These are phyloP conservation scores for Pseudopodoces humilis DNA, from an alignment of 2,113 vertebrate genomes.

Conservation along the genomic window DNA sequence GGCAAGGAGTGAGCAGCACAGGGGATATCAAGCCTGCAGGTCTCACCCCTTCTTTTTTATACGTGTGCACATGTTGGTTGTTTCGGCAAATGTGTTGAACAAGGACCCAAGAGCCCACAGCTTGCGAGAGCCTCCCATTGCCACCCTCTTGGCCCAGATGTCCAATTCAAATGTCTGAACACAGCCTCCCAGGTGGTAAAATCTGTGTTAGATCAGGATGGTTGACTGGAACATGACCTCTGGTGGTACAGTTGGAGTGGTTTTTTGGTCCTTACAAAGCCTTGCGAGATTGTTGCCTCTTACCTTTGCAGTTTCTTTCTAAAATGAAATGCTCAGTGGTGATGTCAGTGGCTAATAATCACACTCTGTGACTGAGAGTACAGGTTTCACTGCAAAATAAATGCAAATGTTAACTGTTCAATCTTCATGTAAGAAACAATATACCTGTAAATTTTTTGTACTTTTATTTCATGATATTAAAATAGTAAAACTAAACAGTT, in stretches of 20 bases:
- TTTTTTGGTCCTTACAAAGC: background rate
- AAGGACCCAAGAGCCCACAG: background rate
- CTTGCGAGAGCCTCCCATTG: background rate
- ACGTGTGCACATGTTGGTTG: background rate
- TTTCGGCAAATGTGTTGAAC: accelerated
- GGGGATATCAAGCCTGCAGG: background rate
- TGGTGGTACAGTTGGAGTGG: background rate
- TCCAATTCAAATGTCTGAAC: background rate
- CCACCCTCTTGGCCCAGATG: background rate
- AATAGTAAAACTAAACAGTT: conserved; percentile 68
- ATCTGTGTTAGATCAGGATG: background rate
- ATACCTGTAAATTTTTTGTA: conserved; percentile 76
- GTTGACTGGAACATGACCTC: background rate
- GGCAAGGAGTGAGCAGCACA: background rate
- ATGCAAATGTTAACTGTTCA: conserved; percentile 59
- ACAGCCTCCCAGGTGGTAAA: background rate
- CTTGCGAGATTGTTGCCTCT: conserved; percentile 59
- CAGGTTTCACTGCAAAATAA: conserved; percentile 57
- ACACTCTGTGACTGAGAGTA: conserved; percentile 54
- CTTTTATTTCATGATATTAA: conserved; percentile 79
- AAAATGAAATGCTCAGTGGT: conserved; percentile 42
- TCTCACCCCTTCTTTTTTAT: background rate
- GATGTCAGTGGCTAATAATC: conserved; percentile 48
- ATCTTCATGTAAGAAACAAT: conserved; percentile 66
- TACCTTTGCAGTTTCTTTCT: conserved; percentile 40